Evolutionary conservation across 1,140 invertebrate species (phyloP), one percentile per base, ranked within the genome.

Genomic region (Drosophila tani): DNA sequence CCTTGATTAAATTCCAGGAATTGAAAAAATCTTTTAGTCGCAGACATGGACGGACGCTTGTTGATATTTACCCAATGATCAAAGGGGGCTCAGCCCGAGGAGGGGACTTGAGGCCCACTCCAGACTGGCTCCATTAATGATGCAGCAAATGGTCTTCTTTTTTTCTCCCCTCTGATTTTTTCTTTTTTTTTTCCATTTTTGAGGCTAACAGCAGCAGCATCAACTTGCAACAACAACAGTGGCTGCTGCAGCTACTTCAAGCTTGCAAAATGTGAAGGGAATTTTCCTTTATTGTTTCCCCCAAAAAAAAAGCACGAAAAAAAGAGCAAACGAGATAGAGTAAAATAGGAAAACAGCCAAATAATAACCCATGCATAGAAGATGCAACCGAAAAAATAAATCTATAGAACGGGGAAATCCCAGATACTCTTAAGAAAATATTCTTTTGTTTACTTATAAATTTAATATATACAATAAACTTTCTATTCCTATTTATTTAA

Each of bases 1-100:
- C 84, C 84, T 90, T 87, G 84, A 90, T 90, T 90, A 90, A 90
- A 90, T 90, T 90, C 85, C 79, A 64, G 84, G 85, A 90, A 90
- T 75, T 71, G 81, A 85, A 80, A 79, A 82, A 57, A 79, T 79
- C 71, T 77, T 51, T 77, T 70, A 70, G 67, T 62, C 56, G 40
- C 57, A 68, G 49, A 77, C 62, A 68, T 51, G 62, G 60, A 66
- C 59, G 40, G 60, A 76, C 70, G 47, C 73, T 75, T 76, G 75
- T 75, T 75, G 75, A 76, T 78, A 76, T 78, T 76, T 78, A 78
- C 73, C 64, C 57, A 70, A 70, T 70, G 67, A 70, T 67, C 62
- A 35, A 53, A 51, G 49, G 67, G 47, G 47, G 19, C 51, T 55
- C 51, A 55, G 32, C 32, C 51, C 12, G 46, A 14, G 15, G 46